Evolutionary conservation across 2,113 vertebrate species (phyloP).

Genomic region (Galbula dea): DNA sequence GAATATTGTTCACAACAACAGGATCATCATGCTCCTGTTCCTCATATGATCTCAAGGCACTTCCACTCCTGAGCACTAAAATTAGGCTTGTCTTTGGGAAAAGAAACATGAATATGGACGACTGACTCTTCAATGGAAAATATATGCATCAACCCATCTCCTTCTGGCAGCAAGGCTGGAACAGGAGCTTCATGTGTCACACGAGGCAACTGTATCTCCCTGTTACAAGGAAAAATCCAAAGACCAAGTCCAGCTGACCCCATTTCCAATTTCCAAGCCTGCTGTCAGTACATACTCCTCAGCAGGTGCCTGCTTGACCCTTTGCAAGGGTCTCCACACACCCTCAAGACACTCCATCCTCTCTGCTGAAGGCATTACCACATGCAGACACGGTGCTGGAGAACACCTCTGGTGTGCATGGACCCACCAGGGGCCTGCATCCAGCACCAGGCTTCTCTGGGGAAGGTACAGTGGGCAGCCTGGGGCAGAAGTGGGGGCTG

Average conservation of each 20-base stretch:
- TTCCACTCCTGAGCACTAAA: neutral
- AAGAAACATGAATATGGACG: neutral
- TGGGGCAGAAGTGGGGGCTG: fast-evolving
- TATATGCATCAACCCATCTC: neutral
- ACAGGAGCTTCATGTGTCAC: neutral
- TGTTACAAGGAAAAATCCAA: neutral
- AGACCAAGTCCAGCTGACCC: neutral
- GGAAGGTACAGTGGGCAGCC: fast-evolving
- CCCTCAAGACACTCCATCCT: fast-evolving
- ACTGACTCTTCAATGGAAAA: neutral
- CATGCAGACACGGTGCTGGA: fast-evolving
- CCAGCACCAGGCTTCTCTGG: fast-evolving
- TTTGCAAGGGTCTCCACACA: neutral
- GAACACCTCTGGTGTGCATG: fast-evolving
- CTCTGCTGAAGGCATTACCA: fast-evolving
- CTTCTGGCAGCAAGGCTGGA: neutral
- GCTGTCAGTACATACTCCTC: fast-evolving
- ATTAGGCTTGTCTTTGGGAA: neutral
- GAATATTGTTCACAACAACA: neutral
- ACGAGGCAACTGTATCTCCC: neutral
- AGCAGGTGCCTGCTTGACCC: neutral
- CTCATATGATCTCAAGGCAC: neutral
- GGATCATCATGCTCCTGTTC: neutral
- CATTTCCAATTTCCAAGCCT: neutral
- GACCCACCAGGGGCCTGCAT: fast-evolving